phyloP scores from a whole-genome alignment of 2,888 invertebrate genomes.

The Muscina levida region DNA sequence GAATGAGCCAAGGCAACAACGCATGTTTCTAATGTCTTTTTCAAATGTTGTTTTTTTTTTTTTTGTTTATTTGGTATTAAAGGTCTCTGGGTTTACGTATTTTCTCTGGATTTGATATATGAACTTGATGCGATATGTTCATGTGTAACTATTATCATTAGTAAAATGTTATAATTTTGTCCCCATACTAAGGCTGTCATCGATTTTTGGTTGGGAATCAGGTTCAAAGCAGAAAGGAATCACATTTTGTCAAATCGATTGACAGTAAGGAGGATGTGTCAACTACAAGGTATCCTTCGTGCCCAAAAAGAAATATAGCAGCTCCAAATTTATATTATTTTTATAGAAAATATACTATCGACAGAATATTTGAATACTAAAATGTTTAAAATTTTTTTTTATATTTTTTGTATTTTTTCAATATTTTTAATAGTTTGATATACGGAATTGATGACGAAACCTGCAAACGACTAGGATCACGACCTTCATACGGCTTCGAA shows the following conservation, averaged over 20 bases:
- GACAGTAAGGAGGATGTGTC: slow-evolving; percentile 58
- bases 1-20: slow-evolving; percentile 44
- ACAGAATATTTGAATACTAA: too few species aligned
- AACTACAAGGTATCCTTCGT: slow-evolving; percentile 41
- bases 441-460: too few species aligned
- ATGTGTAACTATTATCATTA: slow-evolving; percentile 41
- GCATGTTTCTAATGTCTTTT: slow-evolving; percentile 77
- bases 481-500: too few species aligned
- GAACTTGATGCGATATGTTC: slow-evolving; percentile 51
- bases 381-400: too few species aligned
- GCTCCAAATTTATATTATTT: too few species aligned
- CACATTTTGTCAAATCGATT: slow-evolving; percentile 33
- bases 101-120: slow-evolving; percentile 55
- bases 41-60: slow-evolving; percentile 53
- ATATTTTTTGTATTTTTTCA: too few species aligned
- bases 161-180: slow-evolving; percentile 51
- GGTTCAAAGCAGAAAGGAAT: neutral
- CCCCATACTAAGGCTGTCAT: slow-evolving; percentile 28
- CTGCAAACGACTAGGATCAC: too few species aligned
- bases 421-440: too few species aligned
- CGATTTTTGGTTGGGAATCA: slow-evolving; percentile 24
- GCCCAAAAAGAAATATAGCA: too few species aligned
- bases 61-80: slow-evolving; percentile 33
- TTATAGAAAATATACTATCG: too few species aligned
- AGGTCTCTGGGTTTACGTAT: neutral